These are phyloP conservation scores for Cyanocitta stelleri DNA, from an alignment of 2,113 vertebrate genomes.

Conservation along the genomic window DNA sequence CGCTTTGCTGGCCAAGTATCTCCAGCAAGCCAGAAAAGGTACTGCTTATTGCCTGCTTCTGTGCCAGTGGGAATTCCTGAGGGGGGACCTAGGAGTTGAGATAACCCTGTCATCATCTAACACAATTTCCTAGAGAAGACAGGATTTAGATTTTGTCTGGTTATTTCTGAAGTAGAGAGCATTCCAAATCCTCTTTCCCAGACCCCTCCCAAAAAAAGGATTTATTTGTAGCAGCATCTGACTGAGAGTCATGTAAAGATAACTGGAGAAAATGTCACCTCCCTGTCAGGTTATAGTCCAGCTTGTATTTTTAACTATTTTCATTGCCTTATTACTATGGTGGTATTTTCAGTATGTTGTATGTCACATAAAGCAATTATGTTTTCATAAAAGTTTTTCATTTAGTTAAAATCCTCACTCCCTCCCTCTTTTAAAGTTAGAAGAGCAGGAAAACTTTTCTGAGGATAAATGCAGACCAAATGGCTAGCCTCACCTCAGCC, in stretches of 20 bases:
- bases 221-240: background rate
- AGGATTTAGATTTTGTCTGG: background rate
- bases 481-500: background rate
- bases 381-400: background rate
- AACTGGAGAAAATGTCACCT: background rate
- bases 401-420: background rate
- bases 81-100: background rate
- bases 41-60: background rate
- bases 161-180: background rate
- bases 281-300: background rate
- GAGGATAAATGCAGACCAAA: background rate
- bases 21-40: conserved; percentile 89
- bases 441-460: background rate
- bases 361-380: background rate
- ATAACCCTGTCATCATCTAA: background rate
- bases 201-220: no score
- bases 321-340: background rate
- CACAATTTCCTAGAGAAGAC: background rate
- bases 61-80: background rate
- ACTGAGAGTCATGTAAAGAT: background rate
- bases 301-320: background rate
- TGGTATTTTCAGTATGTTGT: background rate
- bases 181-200: background rate
- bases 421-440: background rate
- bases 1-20: conserved; percentile 84